Percentiles rank a stretch among this genome's conserved stretches.
Evolutionary conservation across 2,888 invertebrate genomes (phyloP).

Genomic region (Busseola fusca): DNA sequence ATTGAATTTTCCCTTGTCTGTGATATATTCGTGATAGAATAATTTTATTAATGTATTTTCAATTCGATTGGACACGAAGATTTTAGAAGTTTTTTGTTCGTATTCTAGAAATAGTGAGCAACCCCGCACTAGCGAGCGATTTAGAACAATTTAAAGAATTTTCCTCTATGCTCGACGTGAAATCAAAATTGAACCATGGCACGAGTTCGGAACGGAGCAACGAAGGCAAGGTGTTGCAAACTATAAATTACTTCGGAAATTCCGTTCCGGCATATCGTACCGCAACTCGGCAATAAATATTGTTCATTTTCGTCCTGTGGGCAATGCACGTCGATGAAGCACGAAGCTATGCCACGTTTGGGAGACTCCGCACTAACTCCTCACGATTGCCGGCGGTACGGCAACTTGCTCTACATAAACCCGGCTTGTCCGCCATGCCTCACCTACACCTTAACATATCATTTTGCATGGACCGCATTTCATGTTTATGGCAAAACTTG

Average conservation of each 20-base stretch:
- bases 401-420: constrained; percentile 56
- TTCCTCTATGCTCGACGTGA: constrained; percentile 44
- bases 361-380: constrained; percentile 57
- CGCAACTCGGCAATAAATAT: constrained; percentile 83
- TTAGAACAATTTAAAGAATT: constrained; percentile 53
- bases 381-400: constrained; percentile 61
- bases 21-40: constrained; percentile 62
- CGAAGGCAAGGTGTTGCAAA: constrained; percentile 78
- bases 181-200: constrained; percentile 61
- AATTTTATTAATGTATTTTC: constrained; percentile 67
- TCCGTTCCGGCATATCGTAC: constrained; percentile 80
- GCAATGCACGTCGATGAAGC: constrained; percentile 79
- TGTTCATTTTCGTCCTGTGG: constrained; percentile 84
- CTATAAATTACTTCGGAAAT: constrained; percentile 86
- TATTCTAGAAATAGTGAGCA: constrained; percentile 20
- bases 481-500: constrained; percentile 88
- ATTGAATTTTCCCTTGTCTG: constrained; percentile 68
- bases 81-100: constrained; percentile 27
- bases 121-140: constrained; percentile 10
- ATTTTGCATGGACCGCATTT: constrained; percentile 85
- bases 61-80: constrained; percentile 47
- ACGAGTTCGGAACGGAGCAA: constrained; percentile 56
- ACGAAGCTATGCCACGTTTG: constrained; percentile 67
- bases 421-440: constrained; percentile 64
- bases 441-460: constrained; percentile 85